Evolutionary conservation across 2,888 invertebrate genomes (phyloP).

Genomic region (Machimus atricapillus): DNA sequence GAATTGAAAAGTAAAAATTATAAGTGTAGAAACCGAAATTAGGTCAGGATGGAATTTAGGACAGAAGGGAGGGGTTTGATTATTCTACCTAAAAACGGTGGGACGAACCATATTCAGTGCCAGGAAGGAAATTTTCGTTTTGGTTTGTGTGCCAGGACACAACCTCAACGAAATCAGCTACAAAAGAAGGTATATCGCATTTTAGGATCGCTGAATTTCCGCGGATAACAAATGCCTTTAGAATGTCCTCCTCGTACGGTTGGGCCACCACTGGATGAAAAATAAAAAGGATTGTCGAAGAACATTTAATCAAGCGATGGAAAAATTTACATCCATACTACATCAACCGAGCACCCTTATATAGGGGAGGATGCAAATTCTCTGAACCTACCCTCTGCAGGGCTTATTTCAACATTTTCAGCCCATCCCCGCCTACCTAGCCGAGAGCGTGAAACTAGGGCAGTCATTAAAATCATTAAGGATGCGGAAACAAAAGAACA

Average conservation of each 20-base stretch:
- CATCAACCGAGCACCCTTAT: not conserved
- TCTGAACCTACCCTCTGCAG: not conserved
- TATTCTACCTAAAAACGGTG: not conserved
- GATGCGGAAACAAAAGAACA: not conserved
- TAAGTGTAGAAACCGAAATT: not conserved
- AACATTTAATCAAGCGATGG: not conserved
- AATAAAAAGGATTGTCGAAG: not conserved
- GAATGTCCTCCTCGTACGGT: conserved; percentile 89
- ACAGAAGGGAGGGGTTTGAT: not conserved
- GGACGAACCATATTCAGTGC: conserved; percentile 62
- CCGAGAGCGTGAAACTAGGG: not conserved
- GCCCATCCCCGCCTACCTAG: not conserved
- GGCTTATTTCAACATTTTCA: not conserved
- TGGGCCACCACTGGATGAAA: conserved; percentile 79
- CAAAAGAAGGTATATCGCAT: conserved; percentile 91
- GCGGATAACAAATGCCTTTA: conserved; percentile 89
- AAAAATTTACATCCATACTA: not conserved
- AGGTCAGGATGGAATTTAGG: not conserved
- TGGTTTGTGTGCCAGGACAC: conserved; percentile 85
- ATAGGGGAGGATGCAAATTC: not conserved
- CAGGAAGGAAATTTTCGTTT: conserved; percentile 61
- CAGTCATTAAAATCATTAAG: not conserved
- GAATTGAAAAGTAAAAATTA: not conserved
- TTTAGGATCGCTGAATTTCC: conserved; percentile 88
- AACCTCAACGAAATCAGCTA: conserved; percentile 89